These are phyloP conservation scores for Hybognathus amarus DNA, from an alignment of 2,797 vertebrate species.

Conservation along the genomic window DNA sequence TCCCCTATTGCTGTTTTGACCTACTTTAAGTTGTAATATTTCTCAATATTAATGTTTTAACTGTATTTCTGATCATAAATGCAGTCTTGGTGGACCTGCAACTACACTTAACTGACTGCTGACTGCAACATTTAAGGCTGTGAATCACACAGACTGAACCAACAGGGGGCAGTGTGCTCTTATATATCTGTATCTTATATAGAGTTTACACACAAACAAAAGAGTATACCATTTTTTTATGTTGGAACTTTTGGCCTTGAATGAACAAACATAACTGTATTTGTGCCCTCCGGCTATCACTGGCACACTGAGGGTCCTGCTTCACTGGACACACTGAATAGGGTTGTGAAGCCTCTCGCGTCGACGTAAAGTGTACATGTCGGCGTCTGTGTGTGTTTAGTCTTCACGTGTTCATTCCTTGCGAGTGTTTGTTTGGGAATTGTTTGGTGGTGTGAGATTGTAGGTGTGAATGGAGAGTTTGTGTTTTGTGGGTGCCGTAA, in stretches of 20 bases:
- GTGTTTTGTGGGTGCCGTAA: neutral
- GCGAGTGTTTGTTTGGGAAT: neutral
- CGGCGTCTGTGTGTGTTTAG: neutral
- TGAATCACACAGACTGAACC: conserved; percentile 5
- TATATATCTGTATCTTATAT: conserved; percentile 37
- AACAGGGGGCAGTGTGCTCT: conserved; percentile 56
- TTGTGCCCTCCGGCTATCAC: neutral
- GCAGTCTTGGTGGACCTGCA: neutral
- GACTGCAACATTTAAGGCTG: neutral
- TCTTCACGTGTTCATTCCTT: neutral
- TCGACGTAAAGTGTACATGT: neutral
- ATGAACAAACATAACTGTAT: neutral
- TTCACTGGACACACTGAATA: neutral
- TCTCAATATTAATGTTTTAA: neutral
- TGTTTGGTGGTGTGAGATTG: neutral
- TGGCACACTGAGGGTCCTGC: conserved; percentile 2
- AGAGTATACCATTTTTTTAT: conserved; percentile 7
- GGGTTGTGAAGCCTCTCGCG: neutral
- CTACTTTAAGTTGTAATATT: neutral
- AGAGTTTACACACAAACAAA: conserved; percentile 26
- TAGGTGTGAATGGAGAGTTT: neutral
- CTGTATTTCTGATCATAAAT: neutral
- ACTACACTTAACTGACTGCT: neutral
- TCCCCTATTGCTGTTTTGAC: neutral
- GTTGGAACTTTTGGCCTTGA: conserved; percentile 4